These are phyloP conservation scores for Metallyticus violacea DNA, from an alignment of 2,888 invertebrate genomes.

Conservation along the genomic window DNA sequence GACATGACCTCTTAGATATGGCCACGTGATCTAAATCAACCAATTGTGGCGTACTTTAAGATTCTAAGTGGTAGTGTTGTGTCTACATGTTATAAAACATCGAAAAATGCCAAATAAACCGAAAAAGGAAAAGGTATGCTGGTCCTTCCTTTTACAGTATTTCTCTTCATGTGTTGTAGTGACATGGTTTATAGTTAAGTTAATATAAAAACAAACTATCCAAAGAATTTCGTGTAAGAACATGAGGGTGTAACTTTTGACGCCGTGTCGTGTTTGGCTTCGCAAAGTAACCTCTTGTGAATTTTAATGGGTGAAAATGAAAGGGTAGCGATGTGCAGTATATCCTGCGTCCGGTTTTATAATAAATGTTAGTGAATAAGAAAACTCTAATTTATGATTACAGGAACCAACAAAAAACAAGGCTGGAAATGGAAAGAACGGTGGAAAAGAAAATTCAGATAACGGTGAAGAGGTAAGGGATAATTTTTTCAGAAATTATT, in stretches of 20 bases:
- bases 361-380: not conserved
- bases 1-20: slow-evolving; percentile 9
- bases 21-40: slow-evolving; percentile 30
- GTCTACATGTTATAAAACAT: slow-evolving; percentile 28
- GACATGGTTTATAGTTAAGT: not conserved
- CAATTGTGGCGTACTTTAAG: slow-evolving; percentile 26
- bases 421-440: slow-evolving; percentile 45
- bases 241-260: slow-evolving; percentile 38
- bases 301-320: not conserved
- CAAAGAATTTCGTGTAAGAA: not conserved
- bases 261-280: slow-evolving; percentile 33
- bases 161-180: not conserved
- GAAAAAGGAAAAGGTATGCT: slow-evolving; percentile 45
- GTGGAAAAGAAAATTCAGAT: slow-evolving; percentile 45
- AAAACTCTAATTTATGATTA: slow-evolving; percentile 35
- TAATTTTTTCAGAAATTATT: too few species aligned
- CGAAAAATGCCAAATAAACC: slow-evolving; percentile 43
- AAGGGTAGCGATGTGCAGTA: not conserved
- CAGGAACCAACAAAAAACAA: slow-evolving; percentile 44
- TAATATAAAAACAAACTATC: not conserved
- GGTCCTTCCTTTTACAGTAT: slow-evolving; percentile 31
- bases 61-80: slow-evolving; percentile 26
- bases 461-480: slow-evolving; percentile 45
- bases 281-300: slow-evolving; percentile 8
- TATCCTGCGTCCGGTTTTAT: not conserved